A percentile compares a stretch with the other conserved stretches of the same genome.
These are phyloP conservation scores for Ictidomys tridecemlineatus DNA, from an alignment of 2,113 vertebrate genomes.

Conservation along the genomic window DNA sequence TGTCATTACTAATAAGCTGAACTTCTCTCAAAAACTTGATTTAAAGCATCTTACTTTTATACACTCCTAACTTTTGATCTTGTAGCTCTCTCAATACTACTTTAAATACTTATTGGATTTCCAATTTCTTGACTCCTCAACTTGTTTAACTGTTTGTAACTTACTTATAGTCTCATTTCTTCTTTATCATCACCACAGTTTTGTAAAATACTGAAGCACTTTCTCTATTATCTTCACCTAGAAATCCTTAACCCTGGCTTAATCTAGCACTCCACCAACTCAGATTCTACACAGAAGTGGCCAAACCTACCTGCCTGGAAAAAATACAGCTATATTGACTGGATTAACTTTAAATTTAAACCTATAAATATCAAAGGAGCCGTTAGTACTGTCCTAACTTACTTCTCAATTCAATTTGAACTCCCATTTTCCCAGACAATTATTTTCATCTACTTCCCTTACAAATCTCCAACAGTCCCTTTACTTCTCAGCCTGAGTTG, in stretches of 20 bases:
- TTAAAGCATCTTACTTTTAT: background rate
- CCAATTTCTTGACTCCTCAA: background rate
- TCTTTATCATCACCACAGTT: background rate
- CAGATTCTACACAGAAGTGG: background rate
- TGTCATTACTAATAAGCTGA: background rate
- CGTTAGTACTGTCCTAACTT: background rate
- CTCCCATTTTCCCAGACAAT: slow-evolving; percentile 7
- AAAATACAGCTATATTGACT: background rate
- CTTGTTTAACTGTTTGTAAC: background rate
- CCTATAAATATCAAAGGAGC: background rate
- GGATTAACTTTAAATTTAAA: slow-evolving; percentile 29
- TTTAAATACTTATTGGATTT: background rate
- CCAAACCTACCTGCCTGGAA: background rate
- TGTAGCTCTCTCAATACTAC: background rate
- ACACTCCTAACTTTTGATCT: background rate
- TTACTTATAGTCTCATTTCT: background rate
- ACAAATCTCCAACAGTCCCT: background rate
- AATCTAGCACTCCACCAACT: background rate
- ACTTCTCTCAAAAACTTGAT: background rate
- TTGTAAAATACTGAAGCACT: slow-evolving; percentile 7
- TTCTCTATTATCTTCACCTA: background rate
- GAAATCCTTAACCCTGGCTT: background rate
- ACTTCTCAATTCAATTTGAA: background rate
- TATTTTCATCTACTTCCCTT: slow-evolving; percentile 29
- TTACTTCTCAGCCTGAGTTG: slow-evolving; percentile 10